Evolutionary conservation across 2,113 vertebrate genomes (phyloP).

Genomic region (Melierax canorus): DNA sequence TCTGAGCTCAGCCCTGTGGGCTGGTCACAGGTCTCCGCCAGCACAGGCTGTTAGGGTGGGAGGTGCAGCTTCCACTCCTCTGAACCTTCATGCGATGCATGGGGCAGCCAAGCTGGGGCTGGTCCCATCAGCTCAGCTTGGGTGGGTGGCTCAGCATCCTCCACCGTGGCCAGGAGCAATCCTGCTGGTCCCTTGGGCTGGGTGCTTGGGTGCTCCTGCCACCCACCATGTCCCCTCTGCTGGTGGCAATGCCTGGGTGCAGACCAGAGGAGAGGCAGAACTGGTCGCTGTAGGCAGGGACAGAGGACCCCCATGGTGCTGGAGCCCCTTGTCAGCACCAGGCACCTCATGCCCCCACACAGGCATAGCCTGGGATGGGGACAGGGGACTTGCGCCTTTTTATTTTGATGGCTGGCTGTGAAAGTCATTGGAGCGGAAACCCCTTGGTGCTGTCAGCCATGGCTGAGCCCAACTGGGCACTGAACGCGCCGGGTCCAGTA

Average conservation of each 20-base stretch:
- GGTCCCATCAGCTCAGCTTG: background rate
- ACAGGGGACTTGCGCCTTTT: background rate
- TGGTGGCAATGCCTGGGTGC: background rate
- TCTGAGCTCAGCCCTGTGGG: background rate
- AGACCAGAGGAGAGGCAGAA: background rate
- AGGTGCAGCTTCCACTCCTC: background rate
- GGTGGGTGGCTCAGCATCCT: background rate
- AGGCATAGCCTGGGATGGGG: background rate
- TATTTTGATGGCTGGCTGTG: background rate
- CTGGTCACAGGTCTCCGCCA: background rate
- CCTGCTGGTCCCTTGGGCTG: background rate
- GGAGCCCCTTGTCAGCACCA: rapidly evolving
- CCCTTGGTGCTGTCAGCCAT: background rate
- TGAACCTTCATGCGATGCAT: rapidly evolving
- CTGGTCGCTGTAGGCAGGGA: rapidly evolving
- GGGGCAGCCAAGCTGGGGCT: background rate
- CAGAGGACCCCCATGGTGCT: rapidly evolving
- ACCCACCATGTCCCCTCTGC: rapidly evolving
- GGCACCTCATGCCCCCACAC: rapidly evolving
- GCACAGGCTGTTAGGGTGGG: too few relatives aligned
- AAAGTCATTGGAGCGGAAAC: background rate
- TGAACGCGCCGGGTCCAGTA: rapidly evolving
- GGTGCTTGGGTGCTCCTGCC: background rate
- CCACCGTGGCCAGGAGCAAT: background rate
- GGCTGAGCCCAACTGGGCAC: background rate